Evolutionary conservation across 2,888 invertebrate genomes (phyloP).

Genomic region (Crepidodera aurea): DNA sequence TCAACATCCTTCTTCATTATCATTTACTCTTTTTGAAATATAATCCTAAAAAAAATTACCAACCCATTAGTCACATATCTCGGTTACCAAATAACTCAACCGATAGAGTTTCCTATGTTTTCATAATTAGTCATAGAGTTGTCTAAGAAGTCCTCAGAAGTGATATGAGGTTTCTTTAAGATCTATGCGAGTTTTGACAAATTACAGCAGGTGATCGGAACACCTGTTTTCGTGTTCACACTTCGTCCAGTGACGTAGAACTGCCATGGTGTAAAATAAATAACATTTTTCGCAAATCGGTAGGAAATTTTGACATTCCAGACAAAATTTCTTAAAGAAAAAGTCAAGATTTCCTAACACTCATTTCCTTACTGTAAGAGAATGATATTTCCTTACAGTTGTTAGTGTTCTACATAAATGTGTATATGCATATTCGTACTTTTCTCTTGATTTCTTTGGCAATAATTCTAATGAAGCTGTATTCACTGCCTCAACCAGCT

Average conservation of each 20-base stretch:
- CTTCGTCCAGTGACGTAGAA: not conserved
- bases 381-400: too few relatives aligned
- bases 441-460: too few relatives aligned
- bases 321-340: too few relatives aligned
- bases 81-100: not conserved
- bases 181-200: constrained; percentile 7
- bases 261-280: too few relatives aligned
- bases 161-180: constrained; percentile 30
- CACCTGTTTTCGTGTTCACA: constrained; percentile 5
- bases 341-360: too few relatives aligned
- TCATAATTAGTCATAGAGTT: constrained; percentile 30
- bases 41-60: not conserved
- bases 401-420: too few relatives aligned
- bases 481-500: too few relatives aligned
- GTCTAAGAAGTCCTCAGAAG: constrained; percentile 31
- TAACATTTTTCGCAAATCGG: too few relatives aligned
- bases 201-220: constrained; percentile 6
- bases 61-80: not conserved
- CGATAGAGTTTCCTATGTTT: constrained; percentile 18
- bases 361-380: too few relatives aligned
- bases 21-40: not conserved
- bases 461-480: too few relatives aligned
- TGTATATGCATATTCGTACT: too few relatives aligned
- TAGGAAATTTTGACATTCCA: too few relatives aligned
- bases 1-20: not conserved